Conservation (phyloP, 2,797 vertebrate genomes). For the Sternotherus odoratus region DNA sequence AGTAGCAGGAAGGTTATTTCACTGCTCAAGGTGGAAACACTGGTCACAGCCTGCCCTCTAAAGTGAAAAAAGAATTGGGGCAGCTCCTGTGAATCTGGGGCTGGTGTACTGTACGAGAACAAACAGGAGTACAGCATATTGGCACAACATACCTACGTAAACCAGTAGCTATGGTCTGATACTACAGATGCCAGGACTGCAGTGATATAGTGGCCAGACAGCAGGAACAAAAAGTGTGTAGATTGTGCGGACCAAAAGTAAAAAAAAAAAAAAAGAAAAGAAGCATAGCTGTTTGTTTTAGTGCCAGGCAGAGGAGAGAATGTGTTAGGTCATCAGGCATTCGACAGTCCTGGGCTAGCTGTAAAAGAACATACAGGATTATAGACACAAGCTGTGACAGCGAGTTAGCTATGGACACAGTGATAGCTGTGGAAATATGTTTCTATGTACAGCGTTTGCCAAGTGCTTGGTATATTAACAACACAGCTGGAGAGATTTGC, state of each 20-base stretch:
- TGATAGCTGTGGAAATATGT: conserved; percentile 18
- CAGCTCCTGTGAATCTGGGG: neutral
- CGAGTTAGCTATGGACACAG: conserved; percentile 37
- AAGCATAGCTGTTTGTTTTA: neutral
- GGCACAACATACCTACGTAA: neutral
- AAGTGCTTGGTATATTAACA: conserved; percentile 36
- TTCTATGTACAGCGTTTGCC: conserved; percentile 51
- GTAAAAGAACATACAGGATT: conserved; percentile 18
- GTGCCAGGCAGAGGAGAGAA: neutral
- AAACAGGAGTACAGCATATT: neutral
- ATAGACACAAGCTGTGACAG: conserved; percentile 29
- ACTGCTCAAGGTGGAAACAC: neutral
- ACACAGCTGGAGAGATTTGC: conserved; percentile 29
- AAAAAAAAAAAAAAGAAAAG: neutral
- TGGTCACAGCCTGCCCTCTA: neutral
- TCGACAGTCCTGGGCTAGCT: conserved; percentile 6
- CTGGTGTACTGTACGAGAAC: neutral
- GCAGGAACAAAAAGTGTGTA: neutral
- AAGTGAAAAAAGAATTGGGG: neutral
- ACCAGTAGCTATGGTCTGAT: neutral
- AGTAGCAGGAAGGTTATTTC: neutral
- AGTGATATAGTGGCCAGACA: neutral
- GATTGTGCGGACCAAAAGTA: neutral
- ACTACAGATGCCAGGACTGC: neutral
- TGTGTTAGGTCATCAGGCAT: neutral